These are phyloP conservation scores for Temnothorax curvispinosus DNA, from an alignment of 1,140 invertebrate genomes.

Conservation along the genomic window DNA sequence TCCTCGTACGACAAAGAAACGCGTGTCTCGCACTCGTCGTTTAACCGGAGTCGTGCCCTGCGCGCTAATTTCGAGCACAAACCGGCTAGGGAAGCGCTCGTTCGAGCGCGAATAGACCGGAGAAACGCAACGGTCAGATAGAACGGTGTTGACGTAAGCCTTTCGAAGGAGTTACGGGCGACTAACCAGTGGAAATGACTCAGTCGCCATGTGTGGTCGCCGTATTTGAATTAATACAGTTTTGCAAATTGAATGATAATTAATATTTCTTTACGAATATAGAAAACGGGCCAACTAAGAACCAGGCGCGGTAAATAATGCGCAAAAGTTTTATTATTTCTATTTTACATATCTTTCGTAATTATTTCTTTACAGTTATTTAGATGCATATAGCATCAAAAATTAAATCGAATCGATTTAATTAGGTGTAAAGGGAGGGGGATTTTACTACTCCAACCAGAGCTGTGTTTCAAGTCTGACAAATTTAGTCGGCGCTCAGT, in stretches of 20 bases:
- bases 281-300: too few relatives aligned
- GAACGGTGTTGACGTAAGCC: constrained; percentile 27
- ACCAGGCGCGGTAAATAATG: too few relatives aligned
- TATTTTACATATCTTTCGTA: too few relatives aligned
- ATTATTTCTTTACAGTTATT: too few relatives aligned
- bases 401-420: too few relatives aligned
- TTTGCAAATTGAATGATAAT: background rate
- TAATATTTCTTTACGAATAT: background rate
- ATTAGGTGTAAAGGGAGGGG: too few relatives aligned
- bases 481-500: too few relatives aligned
- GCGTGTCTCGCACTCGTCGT: constrained; percentile 51
- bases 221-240: background rate
- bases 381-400: too few relatives aligned
- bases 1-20: constrained; percentile 70
- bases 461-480: too few relatives aligned
- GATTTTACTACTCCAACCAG: too few relatives aligned
- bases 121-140: constrained; percentile 12
- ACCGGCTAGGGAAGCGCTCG: constrained; percentile 18
- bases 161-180: constrained; percentile 1
- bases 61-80: constrained; percentile 65
- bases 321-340: too few relatives aligned
- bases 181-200: background rate
- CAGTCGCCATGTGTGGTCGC: background rate
- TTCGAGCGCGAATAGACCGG: constrained; percentile 8
- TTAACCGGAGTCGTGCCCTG: constrained; percentile 56